phyloP scores from a whole-genome alignment of 2,797 vertebrate species.

The Neosilurus mollespiculum region DNA sequence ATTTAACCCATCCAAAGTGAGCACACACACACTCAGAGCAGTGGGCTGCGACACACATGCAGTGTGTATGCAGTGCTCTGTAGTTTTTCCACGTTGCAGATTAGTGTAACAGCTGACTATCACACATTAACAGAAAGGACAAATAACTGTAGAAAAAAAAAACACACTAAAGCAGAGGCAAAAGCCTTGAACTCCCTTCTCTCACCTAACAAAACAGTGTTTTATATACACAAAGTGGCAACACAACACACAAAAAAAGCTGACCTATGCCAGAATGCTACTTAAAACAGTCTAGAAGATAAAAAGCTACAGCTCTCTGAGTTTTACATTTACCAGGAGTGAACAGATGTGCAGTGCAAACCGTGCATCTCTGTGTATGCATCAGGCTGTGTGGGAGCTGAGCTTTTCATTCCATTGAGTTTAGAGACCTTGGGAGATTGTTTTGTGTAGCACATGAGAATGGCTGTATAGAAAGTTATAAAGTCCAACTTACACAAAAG shows the following conservation, averaged over 20 bases:
- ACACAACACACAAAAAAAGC: not conserved
- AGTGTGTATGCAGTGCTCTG: no score
- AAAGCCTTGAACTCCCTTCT: not conserved
- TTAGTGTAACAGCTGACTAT: no score
- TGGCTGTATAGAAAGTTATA: not conserved
- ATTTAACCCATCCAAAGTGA: no score
- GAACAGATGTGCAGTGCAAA: not conserved
- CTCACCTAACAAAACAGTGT: not conserved
- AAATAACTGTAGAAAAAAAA: not conserved
- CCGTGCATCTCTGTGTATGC: conserved; percentile 23
- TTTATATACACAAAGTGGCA: not conserved
- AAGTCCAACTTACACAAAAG: not conserved
- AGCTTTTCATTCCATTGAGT: not conserved
- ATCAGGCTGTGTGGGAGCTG: conserved; percentile 35
- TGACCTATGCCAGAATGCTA: not conserved
- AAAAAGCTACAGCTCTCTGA: not conserved
- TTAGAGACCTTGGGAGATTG: conserved; percentile 6
- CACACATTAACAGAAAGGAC: no score
- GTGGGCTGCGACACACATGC: no score
- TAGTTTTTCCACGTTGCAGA: not conserved
- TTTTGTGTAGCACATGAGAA: conserved; percentile 17
- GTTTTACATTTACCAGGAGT: not conserved
- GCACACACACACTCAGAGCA: no score
- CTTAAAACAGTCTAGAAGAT: not conserved
- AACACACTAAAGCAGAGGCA: not conserved